A percentile compares a stretch with the other conserved stretches of the same genome.
phyloP scores from a whole-genome alignment of 2,888 invertebrate genomes.

The Scaeva pyrastri region DNA sequence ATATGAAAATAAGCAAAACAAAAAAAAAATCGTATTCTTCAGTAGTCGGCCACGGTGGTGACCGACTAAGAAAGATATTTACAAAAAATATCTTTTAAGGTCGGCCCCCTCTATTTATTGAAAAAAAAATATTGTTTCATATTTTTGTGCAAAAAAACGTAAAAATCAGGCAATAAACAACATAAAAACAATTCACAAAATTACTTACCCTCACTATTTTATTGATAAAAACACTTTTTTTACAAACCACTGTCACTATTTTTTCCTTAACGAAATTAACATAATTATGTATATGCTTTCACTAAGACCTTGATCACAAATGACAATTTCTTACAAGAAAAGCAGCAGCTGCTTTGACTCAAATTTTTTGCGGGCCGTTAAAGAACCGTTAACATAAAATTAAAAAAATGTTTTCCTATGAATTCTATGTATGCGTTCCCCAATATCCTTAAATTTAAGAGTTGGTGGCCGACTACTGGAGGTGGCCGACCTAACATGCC shows the following conservation, averaged over 20 bases:
- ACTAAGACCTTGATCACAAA: too few species aligned
- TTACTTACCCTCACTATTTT: conserved; percentile 1
- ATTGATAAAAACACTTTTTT: neutral
- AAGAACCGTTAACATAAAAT: too few species aligned
- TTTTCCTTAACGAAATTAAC: neutral
- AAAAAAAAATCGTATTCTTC: neutral
- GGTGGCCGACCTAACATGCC: too few species aligned
- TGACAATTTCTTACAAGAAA: too few species aligned
- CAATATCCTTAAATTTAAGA: too few species aligned
- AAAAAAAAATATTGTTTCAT: neutral
- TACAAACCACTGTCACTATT: neutral
- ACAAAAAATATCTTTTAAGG: neutral
- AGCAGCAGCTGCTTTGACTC: too few species aligned
- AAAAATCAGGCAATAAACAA: neutral
- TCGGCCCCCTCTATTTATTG: neutral
- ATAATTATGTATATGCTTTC: too few species aligned
- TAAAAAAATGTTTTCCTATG: too few species aligned
- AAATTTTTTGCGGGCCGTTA: too few species aligned
- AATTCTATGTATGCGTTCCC: too few species aligned
- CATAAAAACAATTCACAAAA: neutral
- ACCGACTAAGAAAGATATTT: neutral
- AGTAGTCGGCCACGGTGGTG: neutral
- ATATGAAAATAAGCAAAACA: too few species aligned
- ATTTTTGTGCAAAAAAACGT: neutral
- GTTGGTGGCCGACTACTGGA: too few species aligned